A percentile compares a stretch with the other conserved stretches of the same genome.
Evolutionary conservation across 2,797 vertebrate species (phyloP).

Genomic region (Halcyon leucocephala): DNA sequence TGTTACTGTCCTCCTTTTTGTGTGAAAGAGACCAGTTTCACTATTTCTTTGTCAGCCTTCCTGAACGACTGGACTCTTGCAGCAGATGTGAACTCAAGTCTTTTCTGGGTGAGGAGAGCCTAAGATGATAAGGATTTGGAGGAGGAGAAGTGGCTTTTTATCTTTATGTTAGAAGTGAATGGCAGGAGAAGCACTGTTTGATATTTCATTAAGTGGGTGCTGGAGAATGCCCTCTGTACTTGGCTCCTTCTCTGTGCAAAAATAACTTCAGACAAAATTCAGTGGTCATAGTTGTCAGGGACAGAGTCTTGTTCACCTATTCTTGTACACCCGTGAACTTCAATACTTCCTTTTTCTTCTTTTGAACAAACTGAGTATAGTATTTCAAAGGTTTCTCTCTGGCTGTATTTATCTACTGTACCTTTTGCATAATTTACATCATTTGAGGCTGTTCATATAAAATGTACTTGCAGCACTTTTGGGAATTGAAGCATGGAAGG

Average conservation of each 20-base stretch:
- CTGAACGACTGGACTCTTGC: neutral
- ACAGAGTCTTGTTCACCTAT: neutral
- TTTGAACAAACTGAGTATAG: neutral
- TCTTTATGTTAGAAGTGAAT: neutral
- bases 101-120: neutral
- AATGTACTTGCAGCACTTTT: neutral
- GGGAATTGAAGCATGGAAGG: conserved; percentile 41
- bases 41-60: neutral
- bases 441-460: neutral
- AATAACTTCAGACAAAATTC: neutral
- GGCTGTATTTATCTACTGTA: neutral
- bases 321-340: neutral
- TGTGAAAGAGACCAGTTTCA: neutral
- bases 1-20: neutral
- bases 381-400: neutral
- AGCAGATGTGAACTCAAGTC: neutral
- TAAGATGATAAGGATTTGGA: neutral
- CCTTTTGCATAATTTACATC: neutral
- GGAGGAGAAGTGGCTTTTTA: neutral
- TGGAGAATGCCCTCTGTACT: neutral
- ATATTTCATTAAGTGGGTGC: neutral
- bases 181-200: neutral
- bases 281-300: neutral
- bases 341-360: neutral
- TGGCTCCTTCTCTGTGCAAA: neutral